phyloP scores from a whole-genome alignment of 2,797 vertebrate species.

The Miichthys miiuy region DNA sequence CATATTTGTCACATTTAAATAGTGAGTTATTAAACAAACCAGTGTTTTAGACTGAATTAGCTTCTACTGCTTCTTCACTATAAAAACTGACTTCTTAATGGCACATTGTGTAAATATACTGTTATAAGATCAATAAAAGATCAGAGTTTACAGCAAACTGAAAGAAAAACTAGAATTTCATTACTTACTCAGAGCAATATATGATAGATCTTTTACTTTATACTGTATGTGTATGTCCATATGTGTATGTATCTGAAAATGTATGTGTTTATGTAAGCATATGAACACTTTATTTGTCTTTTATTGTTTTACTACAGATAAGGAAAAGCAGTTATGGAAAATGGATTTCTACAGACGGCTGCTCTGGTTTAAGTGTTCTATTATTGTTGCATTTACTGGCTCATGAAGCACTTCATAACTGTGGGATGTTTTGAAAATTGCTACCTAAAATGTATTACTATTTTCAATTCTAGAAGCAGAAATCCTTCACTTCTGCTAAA shows the following conservation, averaged over 20 bases:
- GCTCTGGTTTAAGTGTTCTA: neutral
- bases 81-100: neutral
- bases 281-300: neutral
- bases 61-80: neutral
- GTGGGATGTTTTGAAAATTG: neutral
- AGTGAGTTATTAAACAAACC: neutral
- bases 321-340: no score
- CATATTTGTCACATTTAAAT: neutral
- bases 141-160: neutral
- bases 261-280: neutral
- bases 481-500: neutral
- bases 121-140: neutral
- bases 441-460: neutral
- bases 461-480: neutral
- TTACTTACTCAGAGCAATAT: neutral
- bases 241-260: neutral
- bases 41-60: neutral
- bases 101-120: neutral
- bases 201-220: neutral
- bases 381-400: neutral
- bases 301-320: no score
- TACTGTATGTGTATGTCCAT: neutral
- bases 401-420: neutral
- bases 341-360: neutral
- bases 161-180: neutral